These are phyloP conservation scores for Phaethon lepturus DNA, from an alignment of 2,113 vertebrate species.

Conservation along the genomic window DNA sequence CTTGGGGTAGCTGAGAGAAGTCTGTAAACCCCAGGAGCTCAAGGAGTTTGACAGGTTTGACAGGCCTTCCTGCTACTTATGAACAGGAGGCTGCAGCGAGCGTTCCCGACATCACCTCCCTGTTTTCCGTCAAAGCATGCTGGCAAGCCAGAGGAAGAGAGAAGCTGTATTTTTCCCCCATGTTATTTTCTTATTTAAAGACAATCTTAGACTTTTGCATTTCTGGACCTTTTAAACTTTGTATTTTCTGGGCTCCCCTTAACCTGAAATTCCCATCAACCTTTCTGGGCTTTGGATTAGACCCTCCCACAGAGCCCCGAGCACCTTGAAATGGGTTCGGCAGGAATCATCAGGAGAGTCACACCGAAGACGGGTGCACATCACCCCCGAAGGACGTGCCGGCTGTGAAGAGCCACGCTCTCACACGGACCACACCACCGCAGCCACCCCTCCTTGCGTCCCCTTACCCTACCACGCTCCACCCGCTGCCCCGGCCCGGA, in stretches of 20 bases:
- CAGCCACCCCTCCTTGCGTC: not conserved
- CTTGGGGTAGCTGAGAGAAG: conserved; percentile 58
- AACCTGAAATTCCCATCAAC: not conserved
- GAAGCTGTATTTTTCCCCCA: not conserved
- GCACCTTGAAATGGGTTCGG: not conserved
- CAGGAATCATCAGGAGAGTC: not conserved
- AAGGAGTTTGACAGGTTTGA: conserved; percentile 48
- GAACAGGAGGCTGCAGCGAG: not conserved
- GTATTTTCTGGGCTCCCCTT: not conserved
- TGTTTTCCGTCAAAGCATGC: not conserved
- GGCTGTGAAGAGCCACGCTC: not conserved
- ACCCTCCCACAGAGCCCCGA: not conserved
- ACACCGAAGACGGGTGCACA: not conserved
- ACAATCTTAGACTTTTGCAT: not conserved
- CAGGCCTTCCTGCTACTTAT: conserved; percentile 16
- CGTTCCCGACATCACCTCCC: not conserved
- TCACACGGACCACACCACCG: not conserved
- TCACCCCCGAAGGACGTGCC: not conserved
- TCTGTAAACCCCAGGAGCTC: conserved; percentile 64
- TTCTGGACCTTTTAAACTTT: not conserved
- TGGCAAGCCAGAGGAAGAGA: not conserved
- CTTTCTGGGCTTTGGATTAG: not conserved
- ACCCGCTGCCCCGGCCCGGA: not conserved
- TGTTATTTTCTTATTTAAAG: not conserved
- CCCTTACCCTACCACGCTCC: not conserved